A percentile compares a stretch with the other conserved stretches of the same genome.
phyloP scores from a whole-genome alignment of 2,888 invertebrate species.

The Dendrolimus houi region DNA sequence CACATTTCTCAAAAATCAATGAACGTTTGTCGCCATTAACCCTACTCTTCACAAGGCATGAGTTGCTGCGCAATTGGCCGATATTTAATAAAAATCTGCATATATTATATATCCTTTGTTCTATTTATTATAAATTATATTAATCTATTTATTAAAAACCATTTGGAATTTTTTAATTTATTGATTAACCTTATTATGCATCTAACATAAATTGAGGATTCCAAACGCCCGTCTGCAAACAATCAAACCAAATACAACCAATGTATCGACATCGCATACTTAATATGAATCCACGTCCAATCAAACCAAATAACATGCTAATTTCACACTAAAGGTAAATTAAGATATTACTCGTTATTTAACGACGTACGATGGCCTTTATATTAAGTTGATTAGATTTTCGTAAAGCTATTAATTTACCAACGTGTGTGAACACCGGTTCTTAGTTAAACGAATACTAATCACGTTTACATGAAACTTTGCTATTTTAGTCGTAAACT shows the following conservation, averaged over 20 bases:
- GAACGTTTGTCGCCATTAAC: no score
- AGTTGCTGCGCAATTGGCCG: no score
- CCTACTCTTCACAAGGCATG: no score
- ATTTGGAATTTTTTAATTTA: no score
- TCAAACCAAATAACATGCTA: conserved; percentile 11
- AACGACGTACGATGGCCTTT: conserved; percentile 15
- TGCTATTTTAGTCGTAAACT: background rate
- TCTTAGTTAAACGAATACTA: conserved; percentile 1
- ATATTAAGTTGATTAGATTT: conserved; percentile 17
- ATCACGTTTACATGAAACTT: background rate
- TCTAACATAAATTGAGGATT: no score
- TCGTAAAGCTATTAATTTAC: conserved; percentile 14
- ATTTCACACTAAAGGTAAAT: conserved; percentile 15
- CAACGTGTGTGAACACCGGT: conserved; percentile 9
- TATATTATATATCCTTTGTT: no score
- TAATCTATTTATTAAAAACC: no score
- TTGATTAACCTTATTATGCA: no score
- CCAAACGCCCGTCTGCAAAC: background rate
- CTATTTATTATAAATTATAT: no score
- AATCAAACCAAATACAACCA: background rate
- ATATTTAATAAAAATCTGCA: no score
- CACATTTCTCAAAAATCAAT: no score
- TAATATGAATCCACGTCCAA: conserved; percentile 17
- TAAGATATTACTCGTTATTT: conserved; percentile 18
- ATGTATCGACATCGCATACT: background rate